These are phyloP conservation scores for Batillaria attramentaria DNA, from an alignment of 1,140 invertebrate genomes.

Conservation along the genomic window DNA sequence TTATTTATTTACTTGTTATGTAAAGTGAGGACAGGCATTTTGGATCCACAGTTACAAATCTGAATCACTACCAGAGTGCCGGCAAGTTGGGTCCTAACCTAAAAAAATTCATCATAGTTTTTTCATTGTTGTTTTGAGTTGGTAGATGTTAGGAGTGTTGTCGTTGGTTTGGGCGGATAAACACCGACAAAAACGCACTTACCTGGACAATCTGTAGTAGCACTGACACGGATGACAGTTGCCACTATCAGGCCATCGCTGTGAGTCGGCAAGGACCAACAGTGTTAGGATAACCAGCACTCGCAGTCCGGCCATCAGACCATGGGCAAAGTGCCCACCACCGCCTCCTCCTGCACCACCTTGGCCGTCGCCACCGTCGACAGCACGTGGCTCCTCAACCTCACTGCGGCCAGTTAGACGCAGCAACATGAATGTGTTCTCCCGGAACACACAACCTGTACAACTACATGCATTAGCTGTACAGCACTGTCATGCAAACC, in stretches of 20 bases:
- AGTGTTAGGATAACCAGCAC: constrained; percentile 11
- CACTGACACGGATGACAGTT: constrained; percentile 26
- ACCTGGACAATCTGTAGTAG: constrained; percentile 25
- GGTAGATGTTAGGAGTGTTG: not conserved
- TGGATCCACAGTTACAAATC: not conserved
- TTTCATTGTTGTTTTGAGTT: not conserved
- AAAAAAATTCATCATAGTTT: not conserved
- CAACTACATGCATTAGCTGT: constrained; percentile 11
- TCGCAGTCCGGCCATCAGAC: constrained; percentile 4
- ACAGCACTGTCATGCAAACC: too few species aligned
- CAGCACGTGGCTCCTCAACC: not conserved
- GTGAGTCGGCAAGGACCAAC: constrained; percentile 12
- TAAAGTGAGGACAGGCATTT: not conserved
- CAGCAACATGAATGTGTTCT: constrained; percentile 8
- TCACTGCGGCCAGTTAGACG: constrained; percentile 6
- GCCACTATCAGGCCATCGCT: constrained; percentile 23
- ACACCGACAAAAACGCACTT: not conserved
- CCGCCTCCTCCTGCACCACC: not conserved
- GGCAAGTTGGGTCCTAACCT: not conserved
- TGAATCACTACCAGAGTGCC: not conserved
- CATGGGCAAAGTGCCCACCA: too few species aligned
- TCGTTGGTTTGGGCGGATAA: not conserved
- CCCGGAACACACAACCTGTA: not conserved
- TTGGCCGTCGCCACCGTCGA: too few species aligned
- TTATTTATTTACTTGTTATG: not conserved